These are phyloP conservation scores for Pocota personata DNA, from an alignment of 2,888 invertebrate species.

Conservation along the genomic window DNA sequence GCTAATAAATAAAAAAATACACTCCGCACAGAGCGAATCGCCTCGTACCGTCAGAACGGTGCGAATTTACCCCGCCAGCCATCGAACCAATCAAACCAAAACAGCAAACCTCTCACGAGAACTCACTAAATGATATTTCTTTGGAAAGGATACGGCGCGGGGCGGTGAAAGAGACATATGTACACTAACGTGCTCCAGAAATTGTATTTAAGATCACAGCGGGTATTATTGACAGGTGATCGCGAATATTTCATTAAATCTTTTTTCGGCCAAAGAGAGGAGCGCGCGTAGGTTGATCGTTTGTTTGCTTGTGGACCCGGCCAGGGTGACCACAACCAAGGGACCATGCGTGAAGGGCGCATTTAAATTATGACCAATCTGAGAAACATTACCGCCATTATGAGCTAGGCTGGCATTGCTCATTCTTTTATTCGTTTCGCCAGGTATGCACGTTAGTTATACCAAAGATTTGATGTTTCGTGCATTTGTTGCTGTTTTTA, in stretches of 20 bases:
- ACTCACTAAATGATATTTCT: background rate
- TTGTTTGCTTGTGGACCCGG: background rate
- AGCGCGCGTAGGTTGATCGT: constrained; percentile 39
- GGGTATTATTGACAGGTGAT: constrained; percentile 78
- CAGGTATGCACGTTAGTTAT: constrained; percentile 51
- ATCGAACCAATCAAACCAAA: constrained; percentile 53
- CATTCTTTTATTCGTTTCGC: constrained; percentile 30
- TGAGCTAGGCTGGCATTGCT: constrained; percentile 73
- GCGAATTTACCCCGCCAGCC: constrained; percentile 63
- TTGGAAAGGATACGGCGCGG: background rate
- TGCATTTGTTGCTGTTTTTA: constrained; percentile 49
- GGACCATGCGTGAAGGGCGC: constrained; percentile 48
- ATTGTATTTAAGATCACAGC: constrained; percentile 77
- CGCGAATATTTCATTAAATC: constrained; percentile 78
- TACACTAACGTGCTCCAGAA: constrained; percentile 44
- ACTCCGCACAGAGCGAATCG: constrained; percentile 34
- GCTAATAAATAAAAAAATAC: constrained; percentile 32
- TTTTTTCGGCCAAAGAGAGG: constrained; percentile 56
- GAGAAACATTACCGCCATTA: constrained; percentile 77
- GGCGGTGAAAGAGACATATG: background rate
- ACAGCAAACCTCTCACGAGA: constrained; percentile 34
- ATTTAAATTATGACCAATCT: constrained; percentile 77
- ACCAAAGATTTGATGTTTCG: constrained; percentile 58
- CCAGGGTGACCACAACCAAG: background rate
- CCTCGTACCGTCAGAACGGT: constrained; percentile 50